A percentile compares a stretch with the other conserved stretches of the same genome.
phyloP scores from a whole-genome alignment of 2,113 vertebrate genomes.

The Prietella phreatophila region DNA sequence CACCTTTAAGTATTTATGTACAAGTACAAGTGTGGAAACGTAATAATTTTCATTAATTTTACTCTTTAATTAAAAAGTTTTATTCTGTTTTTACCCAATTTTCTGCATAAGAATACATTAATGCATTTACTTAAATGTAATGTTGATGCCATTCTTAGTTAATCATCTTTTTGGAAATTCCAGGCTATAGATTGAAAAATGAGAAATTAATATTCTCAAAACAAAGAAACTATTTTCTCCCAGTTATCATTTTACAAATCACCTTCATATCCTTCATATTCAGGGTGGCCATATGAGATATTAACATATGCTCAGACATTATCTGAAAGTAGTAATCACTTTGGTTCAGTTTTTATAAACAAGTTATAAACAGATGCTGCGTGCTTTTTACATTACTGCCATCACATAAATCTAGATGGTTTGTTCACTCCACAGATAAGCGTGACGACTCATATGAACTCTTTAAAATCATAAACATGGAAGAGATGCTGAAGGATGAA shows the following conservation, averaged over 20 bases:
- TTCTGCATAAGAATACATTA: background rate
- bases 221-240: background rate
- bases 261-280: background rate
- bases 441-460: slow-evolving; percentile 46
- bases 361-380: slow-evolving; percentile 48
- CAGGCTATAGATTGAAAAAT: background rate
- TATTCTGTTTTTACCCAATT: background rate
- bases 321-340: slow-evolving; percentile 24
- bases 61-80: background rate
- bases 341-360: slow-evolving; percentile 31
- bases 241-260: slow-evolving; percentile 4
- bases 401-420: slow-evolving; percentile 41
- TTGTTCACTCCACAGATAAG: slow-evolving; percentile 40
- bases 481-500: slow-evolving; percentile 43
- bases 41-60: background rate
- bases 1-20: background rate
- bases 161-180: background rate
- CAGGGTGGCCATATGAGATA: slow-evolving; percentile 22
- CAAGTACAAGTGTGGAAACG: background rate
- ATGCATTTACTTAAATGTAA: background rate
- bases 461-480: slow-evolving; percentile 53
- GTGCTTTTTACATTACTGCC: slow-evolving; percentile 32
- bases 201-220: background rate
- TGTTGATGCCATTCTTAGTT: background rate
- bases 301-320: slow-evolving; percentile 19